phyloP scores from a whole-genome alignment of 1,140 invertebrate genomes.

The Mercenaria mercenaria region DNA sequence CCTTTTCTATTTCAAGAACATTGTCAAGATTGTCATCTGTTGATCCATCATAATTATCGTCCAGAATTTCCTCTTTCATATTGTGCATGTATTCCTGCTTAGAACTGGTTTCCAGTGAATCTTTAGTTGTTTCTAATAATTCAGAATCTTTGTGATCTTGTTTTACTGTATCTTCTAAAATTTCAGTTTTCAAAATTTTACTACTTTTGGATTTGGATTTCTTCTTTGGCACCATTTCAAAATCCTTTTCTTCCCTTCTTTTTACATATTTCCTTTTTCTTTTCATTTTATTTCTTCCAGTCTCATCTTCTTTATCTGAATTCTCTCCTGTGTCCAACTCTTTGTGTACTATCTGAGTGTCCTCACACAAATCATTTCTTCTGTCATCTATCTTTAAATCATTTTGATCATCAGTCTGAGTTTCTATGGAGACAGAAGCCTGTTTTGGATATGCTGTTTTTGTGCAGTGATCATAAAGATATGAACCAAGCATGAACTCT shows the following conservation, averaged over 20 bases:
- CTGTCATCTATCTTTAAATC: not conserved
- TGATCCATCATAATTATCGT: not conserved
- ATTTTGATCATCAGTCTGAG: not conserved
- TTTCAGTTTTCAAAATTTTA: not conserved
- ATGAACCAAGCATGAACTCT: not conserved
- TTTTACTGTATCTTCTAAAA: not conserved
- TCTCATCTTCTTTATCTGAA: not conserved
- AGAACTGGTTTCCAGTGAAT: not conserved
- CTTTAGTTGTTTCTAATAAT: not conserved
- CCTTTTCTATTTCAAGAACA: not conserved
- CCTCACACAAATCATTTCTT: too few species aligned
- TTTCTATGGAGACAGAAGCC: not conserved
- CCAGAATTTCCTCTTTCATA: not conserved
- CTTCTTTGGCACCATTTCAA: not conserved
- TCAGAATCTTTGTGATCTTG: not conserved
- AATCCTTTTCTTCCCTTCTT: not conserved
- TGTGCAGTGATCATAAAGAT: not conserved
- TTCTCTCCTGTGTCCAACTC: not conserved
- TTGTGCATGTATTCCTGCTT: not conserved
- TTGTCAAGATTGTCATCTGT: not conserved
- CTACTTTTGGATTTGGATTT: not conserved
- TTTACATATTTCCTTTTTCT: not conserved
- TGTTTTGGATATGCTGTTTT: slow-evolving; percentile 1
- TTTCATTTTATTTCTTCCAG: not conserved
- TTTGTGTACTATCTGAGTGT: not conserved